These are phyloP conservation scores for Vanessa atalanta DNA, from an alignment of 1,140 invertebrate species.

Conservation along the genomic window DNA sequence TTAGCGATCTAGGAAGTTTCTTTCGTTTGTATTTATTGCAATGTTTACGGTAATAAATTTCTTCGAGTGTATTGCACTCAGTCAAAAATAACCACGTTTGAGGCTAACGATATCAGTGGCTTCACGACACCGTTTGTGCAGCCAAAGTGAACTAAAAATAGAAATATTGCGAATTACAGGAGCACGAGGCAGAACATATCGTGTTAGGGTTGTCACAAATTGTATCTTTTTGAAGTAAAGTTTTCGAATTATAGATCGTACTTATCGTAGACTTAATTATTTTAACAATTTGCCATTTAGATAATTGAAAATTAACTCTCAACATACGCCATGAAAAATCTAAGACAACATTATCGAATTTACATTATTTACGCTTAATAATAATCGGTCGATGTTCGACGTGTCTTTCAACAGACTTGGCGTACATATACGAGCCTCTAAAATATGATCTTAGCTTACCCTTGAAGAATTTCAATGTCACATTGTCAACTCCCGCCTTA, in stretches of 20 bases:
- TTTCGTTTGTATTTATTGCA: not conserved
- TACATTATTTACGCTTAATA: too few relatives aligned
- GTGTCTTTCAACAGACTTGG: not conserved
- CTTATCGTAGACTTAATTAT: too few relatives aligned
- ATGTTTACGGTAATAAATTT: constrained; percentile 25
- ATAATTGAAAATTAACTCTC: too few relatives aligned
- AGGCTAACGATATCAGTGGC: constrained; percentile 2
- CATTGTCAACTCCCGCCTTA: not conserved
- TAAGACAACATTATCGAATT: too few relatives aligned
- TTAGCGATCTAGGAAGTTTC: too few relatives aligned
- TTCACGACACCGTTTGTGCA: not conserved
- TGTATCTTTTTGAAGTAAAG: not conserved
- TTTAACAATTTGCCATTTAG: too few relatives aligned
- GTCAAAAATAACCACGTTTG: constrained; percentile 5
- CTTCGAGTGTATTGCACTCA: not conserved
- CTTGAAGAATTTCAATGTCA: constrained; percentile 14
- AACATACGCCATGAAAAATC: too few relatives aligned
- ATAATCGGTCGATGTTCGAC: too few relatives aligned
- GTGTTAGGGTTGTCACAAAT: not conserved
- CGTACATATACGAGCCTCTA: not conserved
- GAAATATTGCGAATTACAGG: constrained; percentile 1
- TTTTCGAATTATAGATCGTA: not conserved
- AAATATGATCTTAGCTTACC: not conserved
- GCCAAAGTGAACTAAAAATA: constrained; percentile 26
- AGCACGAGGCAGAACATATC: not conserved